phyloP scores from a whole-genome alignment of 2,113 vertebrate genomes.

The Cacatua alba region DNA sequence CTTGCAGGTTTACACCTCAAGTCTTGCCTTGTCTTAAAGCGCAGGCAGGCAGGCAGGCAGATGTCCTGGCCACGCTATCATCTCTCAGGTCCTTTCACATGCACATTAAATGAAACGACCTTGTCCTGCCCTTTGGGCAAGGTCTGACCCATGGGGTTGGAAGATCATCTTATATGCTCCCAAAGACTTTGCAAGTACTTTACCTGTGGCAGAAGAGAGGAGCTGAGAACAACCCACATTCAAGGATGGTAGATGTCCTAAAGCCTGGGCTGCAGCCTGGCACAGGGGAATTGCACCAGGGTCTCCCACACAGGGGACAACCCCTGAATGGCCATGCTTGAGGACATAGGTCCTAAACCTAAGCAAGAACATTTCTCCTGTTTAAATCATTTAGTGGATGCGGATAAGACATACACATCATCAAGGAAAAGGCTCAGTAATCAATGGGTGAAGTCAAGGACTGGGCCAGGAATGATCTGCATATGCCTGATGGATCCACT shows the following conservation, averaged over 20 bases:
- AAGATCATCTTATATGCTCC: neutral
- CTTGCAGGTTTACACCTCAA: neutral
- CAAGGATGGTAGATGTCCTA: neutral
- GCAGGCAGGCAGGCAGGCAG: neutral
- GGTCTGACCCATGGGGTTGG: neutral
- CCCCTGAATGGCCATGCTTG: neutral
- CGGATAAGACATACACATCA: neutral
- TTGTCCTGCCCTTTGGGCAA: neutral
- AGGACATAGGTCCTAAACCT: neutral
- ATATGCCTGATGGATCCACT: neutral
- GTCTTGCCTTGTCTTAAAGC: neutral
- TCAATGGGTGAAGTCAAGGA: neutral
- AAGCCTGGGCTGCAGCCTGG: neutral
- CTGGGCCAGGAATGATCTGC: neutral
- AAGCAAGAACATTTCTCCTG: neutral
- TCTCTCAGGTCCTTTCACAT: neutral
- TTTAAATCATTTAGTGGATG: neutral
- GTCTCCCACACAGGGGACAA: neutral
- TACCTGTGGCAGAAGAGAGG: neutral
- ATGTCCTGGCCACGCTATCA: neutral
- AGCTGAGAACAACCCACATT: fast-evolving
- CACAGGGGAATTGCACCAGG: neutral
- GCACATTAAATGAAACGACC: neutral
- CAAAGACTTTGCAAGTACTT: neutral
- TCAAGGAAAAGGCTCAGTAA: neutral